phyloP scores from a whole-genome alignment of 2,113 vertebrate genomes.

The Caranx ignobilis region DNA sequence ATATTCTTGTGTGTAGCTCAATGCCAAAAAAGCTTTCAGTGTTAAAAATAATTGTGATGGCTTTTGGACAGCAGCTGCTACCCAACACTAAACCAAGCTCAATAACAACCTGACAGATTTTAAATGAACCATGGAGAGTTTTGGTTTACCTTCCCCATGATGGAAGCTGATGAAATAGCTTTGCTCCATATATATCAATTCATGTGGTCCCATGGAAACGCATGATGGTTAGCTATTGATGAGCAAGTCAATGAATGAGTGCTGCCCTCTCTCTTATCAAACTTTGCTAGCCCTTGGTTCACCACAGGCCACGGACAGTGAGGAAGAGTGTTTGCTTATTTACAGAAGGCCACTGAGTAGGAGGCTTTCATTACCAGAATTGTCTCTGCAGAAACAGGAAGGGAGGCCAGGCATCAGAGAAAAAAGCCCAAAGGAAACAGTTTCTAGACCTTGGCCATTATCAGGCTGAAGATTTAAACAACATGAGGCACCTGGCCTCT shows the following conservation, averaged over 20 bases:
- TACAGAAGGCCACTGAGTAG: slow-evolving; percentile 56
- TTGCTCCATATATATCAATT: not conserved
- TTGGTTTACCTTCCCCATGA: not conserved
- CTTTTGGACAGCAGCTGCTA: not conserved
- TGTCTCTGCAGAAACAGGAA: slow-evolving; percentile 35
- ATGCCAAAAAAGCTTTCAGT: slow-evolving; percentile 36
- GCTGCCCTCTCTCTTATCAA: slow-evolving; percentile 29
- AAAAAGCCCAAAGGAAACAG: slow-evolving; percentile 21
- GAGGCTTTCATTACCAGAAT: slow-evolving; percentile 58
- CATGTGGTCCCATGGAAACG: slow-evolving; percentile 20
- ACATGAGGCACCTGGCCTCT: slow-evolving; percentile 16
- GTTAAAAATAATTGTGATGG: not conserved
- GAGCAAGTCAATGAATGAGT: slow-evolving; percentile 27
- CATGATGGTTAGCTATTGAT: not conserved
- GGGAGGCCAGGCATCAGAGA: slow-evolving; percentile 7
- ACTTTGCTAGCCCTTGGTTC: slow-evolving; percentile 10
- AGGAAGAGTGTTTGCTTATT: slow-evolving; percentile 39
- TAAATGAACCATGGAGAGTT: slow-evolving; percentile 11
- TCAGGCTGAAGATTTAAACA: slow-evolving; percentile 33
- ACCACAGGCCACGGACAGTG: slow-evolving; percentile 26
- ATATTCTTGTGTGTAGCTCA: not conserved
- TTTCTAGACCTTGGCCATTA: slow-evolving; percentile 34
- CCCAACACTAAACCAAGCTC: not conserved
- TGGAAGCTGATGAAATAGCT: slow-evolving; percentile 14
- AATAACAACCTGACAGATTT: slow-evolving; percentile 7